Conservation (phyloP, 2,888 invertebrate species). For the Hydropsyche betteni region DNA sequence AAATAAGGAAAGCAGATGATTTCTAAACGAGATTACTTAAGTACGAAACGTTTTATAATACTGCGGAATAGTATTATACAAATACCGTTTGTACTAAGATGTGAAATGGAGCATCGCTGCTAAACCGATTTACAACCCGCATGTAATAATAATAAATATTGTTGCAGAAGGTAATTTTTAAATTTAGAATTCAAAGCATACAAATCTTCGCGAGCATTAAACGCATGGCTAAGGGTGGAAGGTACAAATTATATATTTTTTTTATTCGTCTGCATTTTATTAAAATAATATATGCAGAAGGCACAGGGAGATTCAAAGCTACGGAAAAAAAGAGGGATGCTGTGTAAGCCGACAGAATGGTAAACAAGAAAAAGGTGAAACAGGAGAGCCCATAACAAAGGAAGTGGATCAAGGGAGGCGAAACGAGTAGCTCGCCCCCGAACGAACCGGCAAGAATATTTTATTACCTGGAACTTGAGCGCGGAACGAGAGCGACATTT, state of each 20-base stretch:
- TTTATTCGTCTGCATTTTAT: background rate
- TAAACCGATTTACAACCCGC: too few relatives aligned
- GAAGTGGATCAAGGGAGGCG: conserved; percentile 30
- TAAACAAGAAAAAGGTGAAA: conserved; percentile 39
- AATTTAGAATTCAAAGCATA: too few relatives aligned
- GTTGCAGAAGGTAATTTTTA: too few relatives aligned
- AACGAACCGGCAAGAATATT: conserved; percentile 9
- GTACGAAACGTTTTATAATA: too few relatives aligned
- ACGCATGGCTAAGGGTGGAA: background rate
- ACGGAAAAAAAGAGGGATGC: conserved; percentile 25
- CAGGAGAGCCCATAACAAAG: conserved; percentile 30
- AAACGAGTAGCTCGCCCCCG: conserved; percentile 5
- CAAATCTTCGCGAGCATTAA: background rate
- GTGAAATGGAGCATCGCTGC: too few relatives aligned
- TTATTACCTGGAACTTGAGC: conserved; percentile 22
- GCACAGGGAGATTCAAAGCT: background rate
- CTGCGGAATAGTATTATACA: too few relatives aligned
- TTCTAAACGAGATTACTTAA: too few relatives aligned
- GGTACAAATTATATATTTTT: conserved; percentile 4
- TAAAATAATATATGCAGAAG: conserved; percentile 20
- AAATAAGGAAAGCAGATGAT: too few relatives aligned
- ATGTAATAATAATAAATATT: too few relatives aligned
- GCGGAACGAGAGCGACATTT: conserved; percentile 3
- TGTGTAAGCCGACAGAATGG: conserved; percentile 25
- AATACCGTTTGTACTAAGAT: too few relatives aligned